Evolutionary conservation across 2,113 vertebrate genomes (phyloP).

Genomic region (Phalacrocorax brasilianus): DNA sequence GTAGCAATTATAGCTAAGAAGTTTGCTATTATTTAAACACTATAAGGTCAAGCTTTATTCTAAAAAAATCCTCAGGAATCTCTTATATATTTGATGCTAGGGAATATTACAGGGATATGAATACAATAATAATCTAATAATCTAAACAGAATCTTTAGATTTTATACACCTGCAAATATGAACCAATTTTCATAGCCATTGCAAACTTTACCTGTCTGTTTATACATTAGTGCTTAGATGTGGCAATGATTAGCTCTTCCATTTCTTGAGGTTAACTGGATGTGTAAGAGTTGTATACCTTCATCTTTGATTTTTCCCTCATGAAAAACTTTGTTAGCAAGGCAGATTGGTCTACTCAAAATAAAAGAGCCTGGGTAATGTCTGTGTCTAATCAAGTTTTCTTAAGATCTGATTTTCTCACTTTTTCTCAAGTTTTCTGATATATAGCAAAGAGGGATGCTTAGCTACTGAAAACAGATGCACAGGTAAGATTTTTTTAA

Average conservation of each 20-base stretch:
- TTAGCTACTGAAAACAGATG: not conserved
- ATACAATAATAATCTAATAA: not conserved
- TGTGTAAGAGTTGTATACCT: not conserved
- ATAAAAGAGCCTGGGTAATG: not conserved
- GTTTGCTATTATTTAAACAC: not conserved
- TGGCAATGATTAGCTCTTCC: not conserved
- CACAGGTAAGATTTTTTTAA: not conserved
- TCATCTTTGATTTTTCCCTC: not conserved
- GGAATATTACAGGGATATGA: not conserved
- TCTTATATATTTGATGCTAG: not conserved
- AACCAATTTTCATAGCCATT: not conserved
- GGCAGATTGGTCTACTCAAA: not conserved
- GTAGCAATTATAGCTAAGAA: not conserved
- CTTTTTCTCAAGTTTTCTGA: not conserved
- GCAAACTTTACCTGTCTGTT: not conserved
- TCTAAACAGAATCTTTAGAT: not conserved
- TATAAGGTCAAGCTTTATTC: not conserved
- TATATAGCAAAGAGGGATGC: not conserved
- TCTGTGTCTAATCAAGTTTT: not conserved
- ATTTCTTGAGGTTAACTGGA: not conserved
- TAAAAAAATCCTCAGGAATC: not conserved
- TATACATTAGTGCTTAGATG: not conserved
- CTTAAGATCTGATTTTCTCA: not conserved
- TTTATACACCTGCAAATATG: not conserved
- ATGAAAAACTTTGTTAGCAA: not conserved